These are phyloP conservation scores for Hippolais icterina DNA, from an alignment of 2,113 vertebrate species.

Conservation along the genomic window DNA sequence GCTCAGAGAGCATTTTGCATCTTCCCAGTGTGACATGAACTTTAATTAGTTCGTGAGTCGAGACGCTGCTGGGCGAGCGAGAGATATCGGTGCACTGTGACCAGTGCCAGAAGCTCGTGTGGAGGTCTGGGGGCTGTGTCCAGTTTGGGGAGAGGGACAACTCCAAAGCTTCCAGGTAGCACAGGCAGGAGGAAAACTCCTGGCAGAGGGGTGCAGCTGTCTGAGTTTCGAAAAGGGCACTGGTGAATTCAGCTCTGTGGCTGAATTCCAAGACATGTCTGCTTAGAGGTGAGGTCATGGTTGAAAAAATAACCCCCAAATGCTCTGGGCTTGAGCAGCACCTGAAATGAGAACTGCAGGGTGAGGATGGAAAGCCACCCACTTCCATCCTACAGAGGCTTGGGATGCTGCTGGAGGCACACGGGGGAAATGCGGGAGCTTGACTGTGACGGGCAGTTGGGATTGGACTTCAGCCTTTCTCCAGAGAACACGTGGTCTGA, in stretches of 20 bases:
- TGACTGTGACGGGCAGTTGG: rapidly evolving
- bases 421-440: background rate
- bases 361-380: background rate
- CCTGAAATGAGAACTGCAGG: background rate
- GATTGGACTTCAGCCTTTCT: background rate
- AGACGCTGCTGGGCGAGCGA: background rate
- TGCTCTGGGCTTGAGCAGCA: background rate
- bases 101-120: rapidly evolving
- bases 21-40: slow-evolving; percentile 30
- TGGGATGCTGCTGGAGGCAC: background rate
- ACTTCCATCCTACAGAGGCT: background rate
- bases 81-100: background rate
- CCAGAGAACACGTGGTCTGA: background rate
- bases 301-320: background rate
- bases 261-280: background rate
- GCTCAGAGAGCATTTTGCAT: slow-evolving; percentile 31
- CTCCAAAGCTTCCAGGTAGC: background rate
- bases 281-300: background rate
- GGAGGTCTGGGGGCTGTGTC: background rate
- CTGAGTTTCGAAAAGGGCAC: background rate
- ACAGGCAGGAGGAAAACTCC: background rate
- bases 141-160: background rate
- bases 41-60: slow-evolving; percentile 40
- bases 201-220: background rate
- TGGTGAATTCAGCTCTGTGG: background rate